Conservation (phyloP, 2,113 vertebrate species). For the Gopherus flavomarginatus region DNA sequence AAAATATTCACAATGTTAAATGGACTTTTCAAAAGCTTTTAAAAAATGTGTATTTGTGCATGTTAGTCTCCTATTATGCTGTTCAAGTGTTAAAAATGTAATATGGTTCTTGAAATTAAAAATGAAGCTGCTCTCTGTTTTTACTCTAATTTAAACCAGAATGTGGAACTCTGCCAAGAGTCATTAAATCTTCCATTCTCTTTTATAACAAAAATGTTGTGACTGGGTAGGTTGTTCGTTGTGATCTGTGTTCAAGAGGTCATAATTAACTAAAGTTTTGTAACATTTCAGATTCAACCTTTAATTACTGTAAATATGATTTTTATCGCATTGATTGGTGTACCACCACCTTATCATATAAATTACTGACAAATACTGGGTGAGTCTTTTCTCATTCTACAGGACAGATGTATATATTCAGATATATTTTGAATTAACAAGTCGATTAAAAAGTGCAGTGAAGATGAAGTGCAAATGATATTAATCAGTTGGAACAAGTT, state of each 20-base stretch:
- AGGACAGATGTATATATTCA: not conserved
- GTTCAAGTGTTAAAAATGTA: conserved; percentile 68
- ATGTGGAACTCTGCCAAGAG: conserved; percentile 74
- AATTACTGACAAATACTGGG: conserved; percentile 8
- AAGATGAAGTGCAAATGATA: not conserved
- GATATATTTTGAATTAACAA: conserved; percentile 28
- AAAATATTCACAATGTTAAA: conserved; percentile 51
- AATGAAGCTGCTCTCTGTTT: conserved; percentile 70
- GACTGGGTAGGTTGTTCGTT: conserved; percentile 69
- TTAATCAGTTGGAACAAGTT: conserved; percentile 40
- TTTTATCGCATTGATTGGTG: conserved; percentile 40
- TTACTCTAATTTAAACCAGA: conserved; percentile 67
- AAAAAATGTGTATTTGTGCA: conserved; percentile 66
- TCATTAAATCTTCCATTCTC: conserved; percentile 74
- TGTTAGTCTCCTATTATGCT: conserved; percentile 68
- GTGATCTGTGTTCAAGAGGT: conserved; percentile 63
- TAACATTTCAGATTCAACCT: conserved; percentile 55
- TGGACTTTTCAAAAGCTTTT: conserved; percentile 48
- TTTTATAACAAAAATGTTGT: conserved; percentile 70
- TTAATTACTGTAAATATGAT: conserved; percentile 48
- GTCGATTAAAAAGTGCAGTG: not conserved
- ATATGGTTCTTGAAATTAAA: conserved; percentile 68
- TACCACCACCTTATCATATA: conserved; percentile 43
- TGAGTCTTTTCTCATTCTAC: conserved; percentile 3
- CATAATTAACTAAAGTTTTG: conserved; percentile 67